Evolutionary conservation across 2,113 vertebrate species (phyloP).

Genomic region (Geococcyx californianus): DNA sequence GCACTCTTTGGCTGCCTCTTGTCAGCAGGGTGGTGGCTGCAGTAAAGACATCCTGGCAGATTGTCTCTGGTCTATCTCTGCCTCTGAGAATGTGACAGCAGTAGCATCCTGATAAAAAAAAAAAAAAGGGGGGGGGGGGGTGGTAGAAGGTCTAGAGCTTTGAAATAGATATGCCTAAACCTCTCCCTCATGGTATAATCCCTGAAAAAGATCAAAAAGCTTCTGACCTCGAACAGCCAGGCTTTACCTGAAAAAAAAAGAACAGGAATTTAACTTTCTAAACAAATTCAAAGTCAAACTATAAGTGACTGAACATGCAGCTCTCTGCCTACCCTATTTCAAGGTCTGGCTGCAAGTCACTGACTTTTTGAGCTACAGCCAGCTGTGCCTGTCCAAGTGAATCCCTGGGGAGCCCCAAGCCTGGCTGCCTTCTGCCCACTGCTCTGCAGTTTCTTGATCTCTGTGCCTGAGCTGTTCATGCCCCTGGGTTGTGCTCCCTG

Average conservation of each 20-base stretch:
- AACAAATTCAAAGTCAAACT: slow-evolving; percentile 41
- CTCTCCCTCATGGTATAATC: neutral
- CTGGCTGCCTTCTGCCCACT: neutral
- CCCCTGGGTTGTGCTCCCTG: neutral
- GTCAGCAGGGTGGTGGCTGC: neutral
- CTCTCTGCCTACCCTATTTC: neutral
- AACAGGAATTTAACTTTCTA: neutral
- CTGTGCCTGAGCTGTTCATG: neutral
- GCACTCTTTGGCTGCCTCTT: neutral
- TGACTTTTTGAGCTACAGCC: neutral
- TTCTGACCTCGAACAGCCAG: neutral
- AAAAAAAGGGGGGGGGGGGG: too few relatives aligned
- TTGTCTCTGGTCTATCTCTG: neutral
- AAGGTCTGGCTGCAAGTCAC: slow-evolving; percentile 23
- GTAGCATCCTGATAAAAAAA: neutral
- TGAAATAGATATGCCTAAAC: neutral
- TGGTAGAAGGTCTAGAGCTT: neutral
- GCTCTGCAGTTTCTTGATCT: neutral
- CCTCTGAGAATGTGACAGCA: neutral
- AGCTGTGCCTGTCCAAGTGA: neutral
- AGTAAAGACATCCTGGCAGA: neutral
- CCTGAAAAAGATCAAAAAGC: neutral
- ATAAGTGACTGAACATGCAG: neutral
- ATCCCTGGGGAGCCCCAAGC: neutral
- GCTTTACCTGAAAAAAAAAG: neutral